A percentile compares a stretch with the other conserved stretches of the same genome.
These are phyloP conservation scores for Erethizon dorsatum DNA, from an alignment of 2,797 vertebrate species.

Conservation along the genomic window DNA sequence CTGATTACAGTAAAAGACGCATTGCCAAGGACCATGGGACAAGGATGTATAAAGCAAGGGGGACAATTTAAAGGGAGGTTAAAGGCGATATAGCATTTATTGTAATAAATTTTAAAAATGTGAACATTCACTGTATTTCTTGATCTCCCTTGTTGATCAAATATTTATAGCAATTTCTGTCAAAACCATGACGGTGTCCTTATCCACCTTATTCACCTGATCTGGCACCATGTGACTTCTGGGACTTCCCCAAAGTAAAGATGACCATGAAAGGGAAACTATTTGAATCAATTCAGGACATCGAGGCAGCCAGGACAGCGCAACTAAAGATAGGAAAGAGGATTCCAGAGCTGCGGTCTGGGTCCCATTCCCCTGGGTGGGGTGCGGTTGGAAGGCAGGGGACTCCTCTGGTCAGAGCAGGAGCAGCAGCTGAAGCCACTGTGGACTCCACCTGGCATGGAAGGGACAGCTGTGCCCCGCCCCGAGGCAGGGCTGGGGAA, in stretches of 20 bases:
- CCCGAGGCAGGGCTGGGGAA: not conserved
- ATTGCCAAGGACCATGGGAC: not conserved
- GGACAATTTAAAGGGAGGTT: not conserved
- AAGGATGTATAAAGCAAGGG: not conserved
- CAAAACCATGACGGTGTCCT: not conserved
- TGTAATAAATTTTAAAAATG: not conserved
- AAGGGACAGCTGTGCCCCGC: not conserved
- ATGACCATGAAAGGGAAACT: not conserved
- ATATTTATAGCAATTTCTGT: not conserved
- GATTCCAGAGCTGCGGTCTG: not conserved
- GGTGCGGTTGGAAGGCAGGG: not conserved
- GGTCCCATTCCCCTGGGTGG: not conserved
- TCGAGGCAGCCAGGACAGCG: not conserved
- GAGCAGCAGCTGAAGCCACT: not conserved
- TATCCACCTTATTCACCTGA: not conserved
- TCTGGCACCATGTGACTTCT: not conserved
- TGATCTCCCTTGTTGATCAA: not conserved
- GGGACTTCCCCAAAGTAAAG: not conserved
- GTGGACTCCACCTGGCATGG: not conserved
- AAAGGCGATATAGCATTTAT: not conserved
- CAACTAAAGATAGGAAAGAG: not conserved
- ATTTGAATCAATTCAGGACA: not conserved
- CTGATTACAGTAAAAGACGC: not conserved
- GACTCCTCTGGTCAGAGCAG: not conserved
- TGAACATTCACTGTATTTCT: not conserved